A percentile compares a stretch with the other conserved stretches of the same genome.
phyloP scores from a whole-genome alignment of 2,113 vertebrate genomes.

The Notarius lentiginosus region DNA sequence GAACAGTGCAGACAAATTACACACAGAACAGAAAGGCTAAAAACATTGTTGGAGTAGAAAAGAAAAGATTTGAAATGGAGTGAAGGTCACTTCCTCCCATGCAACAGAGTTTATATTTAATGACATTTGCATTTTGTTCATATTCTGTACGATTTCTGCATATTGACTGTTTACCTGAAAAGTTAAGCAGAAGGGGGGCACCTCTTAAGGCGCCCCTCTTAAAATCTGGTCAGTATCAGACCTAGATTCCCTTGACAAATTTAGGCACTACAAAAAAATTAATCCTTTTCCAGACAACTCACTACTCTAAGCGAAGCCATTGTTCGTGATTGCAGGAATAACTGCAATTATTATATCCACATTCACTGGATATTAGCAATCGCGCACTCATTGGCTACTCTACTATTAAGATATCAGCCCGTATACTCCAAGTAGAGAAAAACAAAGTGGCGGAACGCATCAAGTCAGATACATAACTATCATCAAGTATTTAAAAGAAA shows the following conservation, averaged over 20 bases:
- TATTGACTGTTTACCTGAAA: neutral
- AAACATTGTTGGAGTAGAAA: neutral
- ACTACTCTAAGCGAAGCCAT: neutral
- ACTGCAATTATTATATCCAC: neutral
- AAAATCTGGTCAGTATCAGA: neutral
- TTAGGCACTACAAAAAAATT: neutral
- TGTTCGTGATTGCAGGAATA: neutral
- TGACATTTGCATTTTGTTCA: neutral
- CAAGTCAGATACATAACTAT: no score
- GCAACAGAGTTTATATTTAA: neutral
- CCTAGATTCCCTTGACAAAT: neutral
- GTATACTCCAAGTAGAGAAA: no score
- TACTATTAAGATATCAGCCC: no score
- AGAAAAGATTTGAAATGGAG: neutral
- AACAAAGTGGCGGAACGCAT: no score
- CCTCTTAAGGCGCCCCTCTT: neutral
- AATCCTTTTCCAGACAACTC: neutral
- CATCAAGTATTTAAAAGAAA: no score
- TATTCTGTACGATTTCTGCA: neutral
- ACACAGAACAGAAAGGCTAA: neutral
- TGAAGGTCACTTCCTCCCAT: neutral
- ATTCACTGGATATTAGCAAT: no score
- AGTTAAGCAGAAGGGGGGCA: neutral
- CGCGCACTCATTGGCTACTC: no score
- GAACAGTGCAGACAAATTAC: conserved; percentile 10